Base-by-base conservation (phyloP, 2,797 vertebrate genomes). In the Heteromormyrus szaboi region DNA sequence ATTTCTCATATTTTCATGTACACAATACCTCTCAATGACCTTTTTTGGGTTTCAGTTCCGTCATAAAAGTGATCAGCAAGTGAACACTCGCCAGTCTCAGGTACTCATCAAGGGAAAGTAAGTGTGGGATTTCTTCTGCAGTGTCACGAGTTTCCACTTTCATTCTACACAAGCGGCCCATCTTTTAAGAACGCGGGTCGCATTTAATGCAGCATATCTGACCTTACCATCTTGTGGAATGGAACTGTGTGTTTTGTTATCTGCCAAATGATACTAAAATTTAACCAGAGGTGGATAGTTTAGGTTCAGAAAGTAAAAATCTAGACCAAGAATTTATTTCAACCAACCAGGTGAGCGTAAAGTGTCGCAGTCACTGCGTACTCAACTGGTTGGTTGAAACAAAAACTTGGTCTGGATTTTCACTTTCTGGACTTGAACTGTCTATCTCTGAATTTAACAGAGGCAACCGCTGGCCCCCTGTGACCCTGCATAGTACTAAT, bases 11-110 rank as follows among this genome's bases (percentile, higher is more conserved):
- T 68, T 85, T 85, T 53, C 14, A 19, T 86, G 53, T 86, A 3
- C 56, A 5, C 14, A 22, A 2, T 17, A 72, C 29, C 48, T 5
- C 19, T 86, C 33, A 89, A 87, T 86, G 6, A 84, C 87, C 44
- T 91, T 90, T 92, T 91, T 59, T 91, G 29, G 46, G 87, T 93
- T 94, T 88, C 90, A 97, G 94, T 97, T 98, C 92, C 95, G 95
- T 72, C 93, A 96, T 89, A 97, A 93, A 92, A 96, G 94, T 89
- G 96, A 97, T 91, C 95, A 95, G 87, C 95, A 96, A 86, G 95
- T 97, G 90, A 98, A 96, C 91, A 96, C 94, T 85, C 96, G 95
- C 0, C 94, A 95, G 89, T 96, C 95, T 91, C 93, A 97, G 94
- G 95, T 97, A 86, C 96, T 98, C 92, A 92, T 93, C 88, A 92